phyloP scores from a whole-genome alignment of 2,888 invertebrate species.

The Drosophila merina region DNA sequence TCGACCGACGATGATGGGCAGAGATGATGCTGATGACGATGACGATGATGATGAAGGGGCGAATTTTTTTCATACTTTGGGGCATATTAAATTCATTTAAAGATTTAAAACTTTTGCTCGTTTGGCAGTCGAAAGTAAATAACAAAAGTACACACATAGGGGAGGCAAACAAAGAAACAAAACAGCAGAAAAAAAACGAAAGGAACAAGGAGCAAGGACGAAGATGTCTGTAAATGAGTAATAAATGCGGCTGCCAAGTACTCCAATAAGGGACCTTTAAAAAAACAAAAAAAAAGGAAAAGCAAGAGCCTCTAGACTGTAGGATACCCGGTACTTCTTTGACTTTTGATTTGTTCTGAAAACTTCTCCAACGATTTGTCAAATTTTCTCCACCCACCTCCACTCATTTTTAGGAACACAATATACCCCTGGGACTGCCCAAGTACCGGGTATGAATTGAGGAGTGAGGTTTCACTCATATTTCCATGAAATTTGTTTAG shows the following conservation, averaged over 20 bases:
- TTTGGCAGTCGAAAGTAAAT: slow-evolving; percentile 65
- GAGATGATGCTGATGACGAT: slow-evolving; percentile 14
- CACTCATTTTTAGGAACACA: background rate
- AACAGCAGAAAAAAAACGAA: background rate
- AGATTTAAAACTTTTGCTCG: slow-evolving; percentile 67
- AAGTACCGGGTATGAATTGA: background rate
- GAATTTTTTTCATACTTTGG: slow-evolving; percentile 48
- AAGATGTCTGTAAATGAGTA: slow-evolving; percentile 71
- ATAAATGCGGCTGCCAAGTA: slow-evolving; percentile 62
- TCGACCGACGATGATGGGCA: slow-evolving; percentile 6
- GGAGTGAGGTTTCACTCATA: slow-evolving; percentile 10
- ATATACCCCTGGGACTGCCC: background rate
- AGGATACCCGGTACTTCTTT: background rate
- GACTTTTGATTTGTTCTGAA: background rate
- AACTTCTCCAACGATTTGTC: background rate
- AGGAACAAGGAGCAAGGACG: slow-evolving; percentile 10
- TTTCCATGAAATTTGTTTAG: slow-evolving; percentile 60
- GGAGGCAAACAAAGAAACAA: background rate
- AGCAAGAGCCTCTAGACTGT: background rate
- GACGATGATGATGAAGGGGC: background rate
- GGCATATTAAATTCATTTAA: slow-evolving; percentile 66
- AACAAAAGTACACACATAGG: slow-evolving; percentile 48
- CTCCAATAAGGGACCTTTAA: slow-evolving; percentile 11
- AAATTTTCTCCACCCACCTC: background rate
- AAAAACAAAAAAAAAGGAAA: background rate